Evolutionary conservation across 37 sponge, comb jelly and placozoan species (phyloP).

Genomic region (Haliclona indistincta): DNA sequence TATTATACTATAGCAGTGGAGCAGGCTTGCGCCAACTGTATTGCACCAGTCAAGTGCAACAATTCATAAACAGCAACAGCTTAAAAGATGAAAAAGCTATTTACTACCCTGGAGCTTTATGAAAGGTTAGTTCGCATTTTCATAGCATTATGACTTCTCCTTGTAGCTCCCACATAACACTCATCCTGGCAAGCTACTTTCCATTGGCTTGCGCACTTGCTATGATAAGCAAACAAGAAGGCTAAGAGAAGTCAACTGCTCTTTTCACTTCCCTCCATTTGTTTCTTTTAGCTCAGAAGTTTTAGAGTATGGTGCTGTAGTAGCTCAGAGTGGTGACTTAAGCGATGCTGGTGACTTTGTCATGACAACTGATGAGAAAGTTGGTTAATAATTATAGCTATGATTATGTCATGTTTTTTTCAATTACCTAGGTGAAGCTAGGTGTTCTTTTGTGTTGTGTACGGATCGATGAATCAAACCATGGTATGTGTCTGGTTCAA

Average conservation of each 20-base stretch:
- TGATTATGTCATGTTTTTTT: not conserved
- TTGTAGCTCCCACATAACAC: not conserved
- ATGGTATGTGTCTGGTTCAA: no score
- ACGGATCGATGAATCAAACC: no score
- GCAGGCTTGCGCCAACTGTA: not conserved
- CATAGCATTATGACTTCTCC: not conserved
- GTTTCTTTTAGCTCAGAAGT: not conserved
- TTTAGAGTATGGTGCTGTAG: not conserved
- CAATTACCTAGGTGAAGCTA: not conserved
- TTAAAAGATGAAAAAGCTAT: not conserved
- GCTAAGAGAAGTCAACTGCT: no score
- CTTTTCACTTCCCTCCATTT: not conserved
- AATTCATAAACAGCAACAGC: not conserved
- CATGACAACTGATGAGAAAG: not conserved
- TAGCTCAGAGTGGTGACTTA: not conserved
- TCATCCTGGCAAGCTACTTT: not conserved
- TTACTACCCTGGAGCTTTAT: not conserved
- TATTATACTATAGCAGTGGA: conserved; percentile 3
- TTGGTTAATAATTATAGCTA: not conserved
- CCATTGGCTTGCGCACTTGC: no score
- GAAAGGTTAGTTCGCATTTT: not conserved
- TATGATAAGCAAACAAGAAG: no score
- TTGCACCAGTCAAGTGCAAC: not conserved
- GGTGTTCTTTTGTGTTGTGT: not conserved
- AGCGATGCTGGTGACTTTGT: not conserved